These are phyloP conservation scores for Lytechinus pictus DNA, from an alignment of 35 echinoderm and acorn worm species.

Conservation along the genomic window DNA sequence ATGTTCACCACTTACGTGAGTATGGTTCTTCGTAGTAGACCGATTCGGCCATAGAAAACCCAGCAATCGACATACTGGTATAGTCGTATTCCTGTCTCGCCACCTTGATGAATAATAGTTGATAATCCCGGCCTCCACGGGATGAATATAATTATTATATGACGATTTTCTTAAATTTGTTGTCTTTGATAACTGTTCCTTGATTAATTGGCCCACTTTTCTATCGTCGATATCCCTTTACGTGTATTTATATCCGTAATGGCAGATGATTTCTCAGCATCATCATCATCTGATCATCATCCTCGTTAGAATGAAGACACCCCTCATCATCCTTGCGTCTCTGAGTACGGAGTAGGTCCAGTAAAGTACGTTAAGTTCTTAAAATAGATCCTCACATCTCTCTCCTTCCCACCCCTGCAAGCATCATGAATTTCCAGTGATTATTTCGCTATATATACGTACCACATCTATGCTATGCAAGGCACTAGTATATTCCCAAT, in stretches of 20 bases:
- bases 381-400: background rate
- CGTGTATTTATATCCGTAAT: background rate
- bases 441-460: background rate
- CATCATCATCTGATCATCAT: background rate
- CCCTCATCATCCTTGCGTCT: background rate
- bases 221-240: background rate
- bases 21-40: constrained; percentile 69
- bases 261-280: background rate
- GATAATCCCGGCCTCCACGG: background rate
- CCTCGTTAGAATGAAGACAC: background rate
- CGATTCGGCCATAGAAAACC: constrained; percentile 49
- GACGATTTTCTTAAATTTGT: background rate
- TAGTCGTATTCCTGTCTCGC: constrained; percentile 32
- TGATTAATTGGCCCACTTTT: background rate
- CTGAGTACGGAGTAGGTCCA: background rate
- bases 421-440: background rate
- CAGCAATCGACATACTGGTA: constrained; percentile 59
- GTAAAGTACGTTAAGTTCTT: background rate
- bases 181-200: background rate
- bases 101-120: constrained; percentile 8
- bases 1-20: constrained; percentile 31
- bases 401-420: background rate
- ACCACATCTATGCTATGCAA: background rate
- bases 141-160: background rate
- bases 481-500: background rate